Evolutionary conservation across 2,113 vertebrate species (phyloP).

Genomic region (Dicrurus megarhynchus): DNA sequence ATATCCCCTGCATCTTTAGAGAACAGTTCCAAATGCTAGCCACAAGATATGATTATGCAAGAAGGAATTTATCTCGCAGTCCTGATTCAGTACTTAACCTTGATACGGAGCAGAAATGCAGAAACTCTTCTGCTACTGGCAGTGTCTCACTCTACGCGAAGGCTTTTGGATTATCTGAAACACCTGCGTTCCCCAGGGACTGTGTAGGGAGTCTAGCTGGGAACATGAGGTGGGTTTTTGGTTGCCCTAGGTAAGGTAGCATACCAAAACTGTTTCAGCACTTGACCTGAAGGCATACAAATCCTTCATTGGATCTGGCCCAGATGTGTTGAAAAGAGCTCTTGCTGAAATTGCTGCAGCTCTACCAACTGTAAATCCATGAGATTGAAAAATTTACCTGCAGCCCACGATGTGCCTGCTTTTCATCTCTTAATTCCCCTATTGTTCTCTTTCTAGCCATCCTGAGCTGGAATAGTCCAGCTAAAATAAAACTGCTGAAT

Average conservation of each 20-base stretch:
- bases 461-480: conserved; percentile 78
- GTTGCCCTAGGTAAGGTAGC: not conserved
- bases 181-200: not conserved
- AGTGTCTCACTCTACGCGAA: not conserved
- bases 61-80: not conserved
- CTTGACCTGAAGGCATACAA: not conserved
- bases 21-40: not conserved
- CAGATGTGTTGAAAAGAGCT: conserved; percentile 14
- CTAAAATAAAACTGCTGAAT: conserved; percentile 74
- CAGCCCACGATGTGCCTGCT: conserved; percentile 72
- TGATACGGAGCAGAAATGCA: not conserved
- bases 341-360: conserved; percentile 53
- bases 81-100: not conserved
- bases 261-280: not conserved
- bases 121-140: not conserved
- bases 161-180: not conserved
- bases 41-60: not conserved
- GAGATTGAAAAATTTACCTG: conserved; percentile 75
- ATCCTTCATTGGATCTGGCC: conserved; percentile 61
- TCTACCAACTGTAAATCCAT: conserved; percentile 55
- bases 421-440: conserved; percentile 77
- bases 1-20: not conserved
- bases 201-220: not conserved
- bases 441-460: conserved; percentile 75
- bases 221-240: not conserved